phyloP scores from a whole-genome alignment of 2,888 invertebrate species.

The Blastobasis adustella region DNA sequence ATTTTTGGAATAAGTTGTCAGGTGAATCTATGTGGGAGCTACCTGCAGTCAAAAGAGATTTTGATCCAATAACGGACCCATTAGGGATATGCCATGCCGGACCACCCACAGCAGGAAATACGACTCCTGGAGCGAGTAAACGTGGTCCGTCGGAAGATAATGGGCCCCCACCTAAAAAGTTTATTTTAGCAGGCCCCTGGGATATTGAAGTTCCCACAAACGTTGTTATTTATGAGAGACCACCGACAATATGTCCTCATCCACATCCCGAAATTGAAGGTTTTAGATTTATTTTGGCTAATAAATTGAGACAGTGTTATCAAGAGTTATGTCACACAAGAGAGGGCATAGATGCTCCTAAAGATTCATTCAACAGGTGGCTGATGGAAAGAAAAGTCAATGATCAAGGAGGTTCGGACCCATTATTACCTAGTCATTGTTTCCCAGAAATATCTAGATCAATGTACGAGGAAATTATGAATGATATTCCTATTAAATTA shows the following conservation, averaged over 20 bases:
- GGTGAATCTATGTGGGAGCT: slow-evolving; percentile 98
- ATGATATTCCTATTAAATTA: slow-evolving; percentile 96
- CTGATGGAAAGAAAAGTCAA: slow-evolving; percentile 95
- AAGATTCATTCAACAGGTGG: slow-evolving; percentile 97
- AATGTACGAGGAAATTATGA: slow-evolving; percentile 98
- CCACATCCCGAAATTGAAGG: slow-evolving; percentile 96
- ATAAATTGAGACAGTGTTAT: slow-evolving; percentile 92
- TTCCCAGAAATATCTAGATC: slow-evolving; percentile 93
- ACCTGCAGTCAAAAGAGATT: slow-evolving; percentile 87
- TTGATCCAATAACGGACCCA: slow-evolving; percentile 94
- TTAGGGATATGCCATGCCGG: slow-evolving; percentile 82
- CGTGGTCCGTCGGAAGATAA: slow-evolving; percentile 87
- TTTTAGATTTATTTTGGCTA: slow-evolving; percentile 86
- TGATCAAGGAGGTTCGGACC: slow-evolving; percentile 90
- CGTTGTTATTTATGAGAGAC: slow-evolving; percentile 90
- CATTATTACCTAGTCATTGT: slow-evolving; percentile 93
- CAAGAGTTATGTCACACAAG: slow-evolving; percentile 95
- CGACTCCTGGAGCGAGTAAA: slow-evolving; percentile 78
- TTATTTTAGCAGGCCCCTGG: slow-evolving; percentile 93
- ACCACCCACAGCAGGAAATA: slow-evolving; percentile 58
- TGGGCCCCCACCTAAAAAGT: slow-evolving; percentile 88
- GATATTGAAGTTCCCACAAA: slow-evolving; percentile 95
- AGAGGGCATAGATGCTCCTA: slow-evolving; percentile 95
- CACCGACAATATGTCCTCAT: slow-evolving; percentile 89
- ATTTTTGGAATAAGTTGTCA: slow-evolving; percentile 96